A percentile compares a stretch with the other conserved stretches of the same genome.
phyloP scores from a whole-genome alignment of 2,113 vertebrate genomes.

The Dasypus novemcinctus region DNA sequence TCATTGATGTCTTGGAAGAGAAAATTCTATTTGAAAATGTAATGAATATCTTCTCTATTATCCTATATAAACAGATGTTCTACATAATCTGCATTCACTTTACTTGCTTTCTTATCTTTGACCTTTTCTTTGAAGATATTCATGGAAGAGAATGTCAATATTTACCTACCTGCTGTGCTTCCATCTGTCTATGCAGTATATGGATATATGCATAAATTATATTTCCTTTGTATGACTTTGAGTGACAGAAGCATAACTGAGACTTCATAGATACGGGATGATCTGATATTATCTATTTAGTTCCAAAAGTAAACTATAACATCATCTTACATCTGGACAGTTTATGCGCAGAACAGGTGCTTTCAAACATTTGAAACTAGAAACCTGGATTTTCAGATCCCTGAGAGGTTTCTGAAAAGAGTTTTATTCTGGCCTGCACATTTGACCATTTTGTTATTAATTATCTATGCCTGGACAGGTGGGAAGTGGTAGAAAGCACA shows the following conservation, averaged over 20 bases:
- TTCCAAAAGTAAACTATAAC: constrained; percentile 77
- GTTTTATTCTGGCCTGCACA: constrained; percentile 51
- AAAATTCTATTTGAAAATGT: constrained; percentile 75
- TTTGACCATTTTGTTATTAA: constrained; percentile 37
- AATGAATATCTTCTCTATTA: constrained; percentile 76
- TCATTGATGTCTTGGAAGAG: constrained; percentile 67
- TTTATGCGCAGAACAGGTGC: constrained; percentile 76
- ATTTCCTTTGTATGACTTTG: constrained; percentile 85
- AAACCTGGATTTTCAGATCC: constrained; percentile 60
- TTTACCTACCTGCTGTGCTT: constrained; percentile 89
- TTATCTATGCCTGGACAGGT: constrained; percentile 64
- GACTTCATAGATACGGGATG: constrained; percentile 70
- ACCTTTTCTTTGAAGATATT: constrained; percentile 86
- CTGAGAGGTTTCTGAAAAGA: constrained; percentile 63
- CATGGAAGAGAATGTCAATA: constrained; percentile 83
- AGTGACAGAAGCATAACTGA: constrained; percentile 83
- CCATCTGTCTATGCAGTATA: constrained; percentile 85
- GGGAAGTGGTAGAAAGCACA: background rate
- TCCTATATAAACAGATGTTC: constrained; percentile 83
- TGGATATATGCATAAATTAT: constrained; percentile 82
- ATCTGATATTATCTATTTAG: constrained; percentile 79
- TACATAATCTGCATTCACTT: constrained; percentile 83
- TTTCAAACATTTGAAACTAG: constrained; percentile 69
- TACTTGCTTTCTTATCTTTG: constrained; percentile 82
- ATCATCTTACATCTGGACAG: constrained; percentile 77